Conservation (phyloP, 1,140 invertebrate genomes). For the Aphidius ervi region DNA sequence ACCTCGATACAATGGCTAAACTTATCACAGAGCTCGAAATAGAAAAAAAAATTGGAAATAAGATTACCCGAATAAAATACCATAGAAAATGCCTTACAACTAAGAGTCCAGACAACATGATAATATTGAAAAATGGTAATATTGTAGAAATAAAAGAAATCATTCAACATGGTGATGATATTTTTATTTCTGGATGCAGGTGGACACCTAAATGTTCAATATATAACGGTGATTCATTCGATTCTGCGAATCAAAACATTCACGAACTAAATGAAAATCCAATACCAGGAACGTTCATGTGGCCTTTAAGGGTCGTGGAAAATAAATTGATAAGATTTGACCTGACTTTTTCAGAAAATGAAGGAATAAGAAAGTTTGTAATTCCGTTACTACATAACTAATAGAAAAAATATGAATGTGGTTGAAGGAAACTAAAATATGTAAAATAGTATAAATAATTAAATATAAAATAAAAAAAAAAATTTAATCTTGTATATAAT, state of each 20-base stretch:
- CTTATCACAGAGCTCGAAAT: background rate
- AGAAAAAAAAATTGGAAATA: background rate
- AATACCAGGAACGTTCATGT: background rate
- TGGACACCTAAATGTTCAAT: slow-evolving; percentile 4
- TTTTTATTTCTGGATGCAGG: background rate
- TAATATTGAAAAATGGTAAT: background rate
- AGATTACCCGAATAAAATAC: background rate
- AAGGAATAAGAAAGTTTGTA: background rate
- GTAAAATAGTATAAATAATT: no score
- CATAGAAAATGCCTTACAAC: background rate
- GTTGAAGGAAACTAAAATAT: no score
- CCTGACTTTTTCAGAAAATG: background rate
- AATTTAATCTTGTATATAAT: no score
- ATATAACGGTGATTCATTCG: background rate
- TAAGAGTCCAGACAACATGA: background rate
- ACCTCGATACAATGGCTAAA: background rate
- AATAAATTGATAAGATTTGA: background rate
- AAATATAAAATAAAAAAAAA: no score
- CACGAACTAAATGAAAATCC: background rate
- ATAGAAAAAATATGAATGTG: no score
- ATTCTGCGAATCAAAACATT: background rate
- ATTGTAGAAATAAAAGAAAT: slow-evolving; percentile 2
- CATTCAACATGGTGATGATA: background rate
- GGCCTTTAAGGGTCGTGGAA: background rate
- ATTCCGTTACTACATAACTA: background rate